Evolutionary conservation across 2,888 invertebrate genomes (phyloP).

Genomic region (Nesidiocoris tenuis): DNA sequence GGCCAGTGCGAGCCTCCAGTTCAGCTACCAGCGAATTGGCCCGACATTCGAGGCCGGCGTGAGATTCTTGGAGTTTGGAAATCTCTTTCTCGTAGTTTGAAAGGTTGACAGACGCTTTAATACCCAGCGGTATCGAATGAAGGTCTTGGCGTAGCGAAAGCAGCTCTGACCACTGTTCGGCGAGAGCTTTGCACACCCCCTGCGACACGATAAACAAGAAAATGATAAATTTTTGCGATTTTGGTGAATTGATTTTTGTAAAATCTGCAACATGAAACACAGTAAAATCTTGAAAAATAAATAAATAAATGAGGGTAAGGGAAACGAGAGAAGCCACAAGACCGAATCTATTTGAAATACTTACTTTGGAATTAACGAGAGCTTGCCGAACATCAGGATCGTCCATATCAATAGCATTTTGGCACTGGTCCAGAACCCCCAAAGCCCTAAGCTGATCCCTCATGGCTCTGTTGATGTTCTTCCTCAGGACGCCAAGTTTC

Average conservation of each 20-base stretch:
- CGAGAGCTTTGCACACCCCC: conserved; percentile 67
- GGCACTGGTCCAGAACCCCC: conserved; percentile 67
- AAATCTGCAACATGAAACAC: background rate
- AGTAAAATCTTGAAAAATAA: too few species aligned
- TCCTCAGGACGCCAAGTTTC: conserved; percentile 15
- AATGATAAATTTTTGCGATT: background rate
- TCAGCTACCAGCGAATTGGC: conserved; percentile 68
- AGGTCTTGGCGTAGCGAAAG: conserved; percentile 72
- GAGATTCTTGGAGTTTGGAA: conserved; percentile 71
- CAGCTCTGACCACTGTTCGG: conserved; percentile 74
- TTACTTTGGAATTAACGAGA: conserved; percentile 65
- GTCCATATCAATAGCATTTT: conserved; percentile 68
- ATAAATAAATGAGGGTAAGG: too few species aligned
- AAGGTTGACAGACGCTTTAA: conserved; percentile 75
- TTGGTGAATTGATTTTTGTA: background rate
- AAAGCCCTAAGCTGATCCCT: conserved; percentile 66
- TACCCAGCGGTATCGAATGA: conserved; percentile 73
- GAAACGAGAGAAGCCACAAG: too few species aligned
- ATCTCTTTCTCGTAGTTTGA: conserved; percentile 69
- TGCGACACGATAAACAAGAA: conserved; percentile 38
- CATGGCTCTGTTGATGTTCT: conserved; percentile 53
- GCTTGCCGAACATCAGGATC: conserved; percentile 77
- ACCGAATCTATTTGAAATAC: too few species aligned
- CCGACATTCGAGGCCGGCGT: conserved; percentile 69
- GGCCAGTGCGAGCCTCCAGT: conserved; percentile 64